Evolutionary conservation across 1,140 invertebrate genomes (phyloP).

Genomic region (Neodiprion pinetum): DNA sequence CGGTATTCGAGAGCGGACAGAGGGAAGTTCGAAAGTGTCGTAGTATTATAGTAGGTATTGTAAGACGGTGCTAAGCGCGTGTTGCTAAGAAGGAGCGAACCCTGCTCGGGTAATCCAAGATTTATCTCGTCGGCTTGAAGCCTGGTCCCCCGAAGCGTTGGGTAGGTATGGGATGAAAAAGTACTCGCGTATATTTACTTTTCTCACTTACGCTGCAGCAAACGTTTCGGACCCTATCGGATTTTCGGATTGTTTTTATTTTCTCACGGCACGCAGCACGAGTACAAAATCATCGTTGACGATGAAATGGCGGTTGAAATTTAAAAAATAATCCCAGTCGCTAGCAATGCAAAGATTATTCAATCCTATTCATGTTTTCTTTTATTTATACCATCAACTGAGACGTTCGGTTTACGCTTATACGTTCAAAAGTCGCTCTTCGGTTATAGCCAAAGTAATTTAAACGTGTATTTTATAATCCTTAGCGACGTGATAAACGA

Average conservation of each 20-base stretch:
- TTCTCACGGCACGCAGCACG: too few relatives aligned
- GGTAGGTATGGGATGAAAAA: too few relatives aligned
- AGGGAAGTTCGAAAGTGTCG: slow-evolving; percentile 46
- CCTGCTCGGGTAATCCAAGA: slow-evolving; percentile 55
- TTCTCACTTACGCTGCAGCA: too few relatives aligned
- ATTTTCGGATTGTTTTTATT: too few relatives aligned
- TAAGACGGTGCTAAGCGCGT: slow-evolving; percentile 53
- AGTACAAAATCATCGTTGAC: too few relatives aligned
- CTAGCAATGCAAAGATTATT: too few relatives aligned
- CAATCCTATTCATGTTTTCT: too few relatives aligned
- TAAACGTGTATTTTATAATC: slow-evolving; percentile 18
- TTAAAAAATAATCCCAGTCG: too few relatives aligned
- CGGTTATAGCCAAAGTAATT: neutral
- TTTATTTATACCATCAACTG: neutral
- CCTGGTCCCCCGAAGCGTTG: neutral
- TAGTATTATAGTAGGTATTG: slow-evolving; percentile 36
- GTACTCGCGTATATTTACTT: too few relatives aligned
- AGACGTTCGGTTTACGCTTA: neutral
- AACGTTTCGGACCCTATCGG: too few relatives aligned
- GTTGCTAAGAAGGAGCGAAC: slow-evolving; percentile 30
- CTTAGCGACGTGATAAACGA: neutral
- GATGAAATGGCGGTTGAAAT: too few relatives aligned
- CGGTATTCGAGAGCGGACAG: too few relatives aligned
- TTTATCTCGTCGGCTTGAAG: slow-evolving; percentile 54
- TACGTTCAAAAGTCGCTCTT: neutral